A percentile compares a stretch with the other conserved stretches of the same genome.
These are phyloP conservation scores for Microtus pennsylvanicus DNA, from an alignment of 2,113 vertebrate genomes.

Conservation along the genomic window DNA sequence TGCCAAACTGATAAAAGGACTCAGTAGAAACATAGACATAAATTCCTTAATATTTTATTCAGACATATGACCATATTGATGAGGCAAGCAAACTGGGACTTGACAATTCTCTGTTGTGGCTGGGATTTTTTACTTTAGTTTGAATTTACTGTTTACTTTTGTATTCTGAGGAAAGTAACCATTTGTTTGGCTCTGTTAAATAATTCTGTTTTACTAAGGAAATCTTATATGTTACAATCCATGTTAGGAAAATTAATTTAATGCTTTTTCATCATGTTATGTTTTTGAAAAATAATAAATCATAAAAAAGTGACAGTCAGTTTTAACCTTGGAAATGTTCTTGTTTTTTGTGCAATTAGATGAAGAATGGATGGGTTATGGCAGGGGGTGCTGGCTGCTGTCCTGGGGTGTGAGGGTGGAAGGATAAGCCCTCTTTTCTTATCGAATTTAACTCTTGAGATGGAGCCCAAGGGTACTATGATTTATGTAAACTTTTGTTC, in stretches of 20 bases:
- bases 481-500: not conserved
- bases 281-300: slow-evolving; percentile 1
- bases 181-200: slow-evolving; percentile 20
- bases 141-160: slow-evolving; percentile 30
- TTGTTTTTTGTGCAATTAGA: not conserved
- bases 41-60: slow-evolving; percentile 3
- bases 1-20: not conserved
- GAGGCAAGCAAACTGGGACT: not conserved
- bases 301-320: not conserved
- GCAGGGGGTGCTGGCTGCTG: not conserved
- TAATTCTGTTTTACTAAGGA: not conserved
- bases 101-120: slow-evolving; percentile 48
- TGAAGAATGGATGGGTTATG: not conserved
- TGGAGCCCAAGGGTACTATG: not conserved
- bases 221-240: not conserved
- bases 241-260: not conserved
- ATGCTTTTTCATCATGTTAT: not conserved
- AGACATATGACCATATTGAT: not conserved
- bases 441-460: not conserved
- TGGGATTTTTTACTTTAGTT: slow-evolving; percentile 4
- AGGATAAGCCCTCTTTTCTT: not conserved
- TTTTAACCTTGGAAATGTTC: not conserved
- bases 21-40: not conserved
- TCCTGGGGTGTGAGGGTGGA: not conserved
- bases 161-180: not conserved